phyloP scores from a whole-genome alignment of 2,888 invertebrate species.

The Eupithecia tripunctaria region DNA sequence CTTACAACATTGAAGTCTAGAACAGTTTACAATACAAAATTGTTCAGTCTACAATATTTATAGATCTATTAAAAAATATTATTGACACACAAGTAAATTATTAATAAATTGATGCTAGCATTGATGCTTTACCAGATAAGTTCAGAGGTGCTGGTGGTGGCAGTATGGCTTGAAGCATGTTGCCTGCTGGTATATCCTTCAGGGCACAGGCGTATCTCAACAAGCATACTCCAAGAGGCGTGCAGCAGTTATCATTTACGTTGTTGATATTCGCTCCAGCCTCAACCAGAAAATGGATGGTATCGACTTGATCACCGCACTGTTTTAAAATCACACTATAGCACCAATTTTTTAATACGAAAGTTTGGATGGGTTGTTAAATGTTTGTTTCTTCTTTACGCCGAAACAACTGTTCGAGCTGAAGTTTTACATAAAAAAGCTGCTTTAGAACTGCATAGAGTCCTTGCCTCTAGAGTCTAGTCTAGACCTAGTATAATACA shows the following conservation, averaged over 20 bases:
- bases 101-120: no score
- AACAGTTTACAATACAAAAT: no score
- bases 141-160: slow-evolving; percentile 51
- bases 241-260: slow-evolving; percentile 83
- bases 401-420: no score
- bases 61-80: no score
- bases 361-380: neutral
- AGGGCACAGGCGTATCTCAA: slow-evolving; percentile 65
- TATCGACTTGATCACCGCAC: slow-evolving; percentile 66
- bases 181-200: slow-evolving; percentile 53
- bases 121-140: slow-evolving; percentile 44
- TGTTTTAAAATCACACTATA: slow-evolving; percentile 37
- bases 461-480: no score
- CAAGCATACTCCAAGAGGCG: slow-evolving; percentile 75
- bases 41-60: no score
- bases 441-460: no score
- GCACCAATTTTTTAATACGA: neutral
- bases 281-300: slow-evolving; percentile 74
- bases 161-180: slow-evolving; percentile 59
- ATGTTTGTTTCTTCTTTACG: no score
- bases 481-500: no score
- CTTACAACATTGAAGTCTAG: no score
- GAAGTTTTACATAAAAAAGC: no score
- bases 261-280: slow-evolving; percentile 80
- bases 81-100: no score